Evolutionary conservation across 2,888 invertebrate species (phyloP), one percentile per base, ranked within the genome.

Genomic region (Embidobia sp.): DNA sequence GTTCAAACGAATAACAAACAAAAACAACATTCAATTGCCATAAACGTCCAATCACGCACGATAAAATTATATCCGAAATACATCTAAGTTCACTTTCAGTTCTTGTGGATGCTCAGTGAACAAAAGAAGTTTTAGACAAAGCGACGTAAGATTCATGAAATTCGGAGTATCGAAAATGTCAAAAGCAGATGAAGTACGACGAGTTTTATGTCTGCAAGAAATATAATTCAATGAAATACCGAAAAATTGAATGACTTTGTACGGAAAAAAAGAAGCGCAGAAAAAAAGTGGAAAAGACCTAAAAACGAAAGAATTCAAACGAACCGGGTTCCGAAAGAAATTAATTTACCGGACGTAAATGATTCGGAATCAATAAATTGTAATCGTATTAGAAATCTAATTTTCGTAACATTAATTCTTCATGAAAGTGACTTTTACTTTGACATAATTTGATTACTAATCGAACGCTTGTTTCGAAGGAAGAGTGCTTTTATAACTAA

Each of bases 381-480:
- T 29, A 64, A 42, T 64, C 7, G 8, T n/a, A 27, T 64, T 51
- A 15, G 33, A 29, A 51, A 64, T 63, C 42, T 7, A 64, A 64
- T 64, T 49, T 64, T 7, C 51, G 49, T 42, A 42, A 64, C 51
- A 64, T 51, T 64, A 42, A 64, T 64, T 35, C 16, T 59, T 29
- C 31, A 37, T 64, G 48, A 64, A 64, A 64, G 49, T 42, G 63
- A 64, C 51, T 64, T 48, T 64, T 64, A 64, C 63, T 64, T 51
- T 18, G 42, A 1, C n/a, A 8, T 51, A 64, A 51, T 51, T 19
- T 31, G 27, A 64, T 51, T 64, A 49, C 29, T 29, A 37, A 46
- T 44, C 7, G 31, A 31, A 7, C 15, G 16, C 5, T 10, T 7
- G 10, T 37, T 27, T n/a, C 2, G 7, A 49, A 29, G 37, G 31